Percentiles rank a stretch among this genome's conserved stretches.
These are phyloP conservation scores for Pelmatolapia mariae DNA, from an alignment of 2,113 vertebrate species.

Conservation along the genomic window DNA sequence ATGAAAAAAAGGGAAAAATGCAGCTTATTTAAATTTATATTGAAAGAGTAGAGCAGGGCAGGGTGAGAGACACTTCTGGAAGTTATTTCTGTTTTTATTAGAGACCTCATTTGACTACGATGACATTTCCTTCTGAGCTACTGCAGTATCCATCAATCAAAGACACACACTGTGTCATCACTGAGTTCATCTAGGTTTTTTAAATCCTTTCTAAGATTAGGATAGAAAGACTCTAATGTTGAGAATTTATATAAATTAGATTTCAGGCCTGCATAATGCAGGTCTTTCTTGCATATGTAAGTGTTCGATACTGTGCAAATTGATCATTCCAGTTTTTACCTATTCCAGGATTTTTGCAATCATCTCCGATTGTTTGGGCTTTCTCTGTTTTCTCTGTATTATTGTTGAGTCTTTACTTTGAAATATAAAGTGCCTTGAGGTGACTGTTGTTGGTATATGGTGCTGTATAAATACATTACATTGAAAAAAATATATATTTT, in stretches of 20 bases:
- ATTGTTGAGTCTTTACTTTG: background rate
- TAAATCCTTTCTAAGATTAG: background rate
- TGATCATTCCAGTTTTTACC: background rate
- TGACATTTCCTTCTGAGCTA: background rate
- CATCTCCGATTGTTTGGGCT: background rate
- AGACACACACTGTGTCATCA: background rate
- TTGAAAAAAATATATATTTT: background rate
- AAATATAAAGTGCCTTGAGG: background rate
- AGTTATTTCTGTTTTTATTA: background rate
- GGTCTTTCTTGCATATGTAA: background rate
- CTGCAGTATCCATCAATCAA: background rate
- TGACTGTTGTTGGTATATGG: background rate
- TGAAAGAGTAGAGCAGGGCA: background rate
- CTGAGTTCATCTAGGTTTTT: background rate
- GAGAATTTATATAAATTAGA: background rate
- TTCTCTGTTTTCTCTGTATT: background rate
- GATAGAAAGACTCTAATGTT: background rate
- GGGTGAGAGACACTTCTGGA: background rate
- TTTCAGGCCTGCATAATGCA: background rate
- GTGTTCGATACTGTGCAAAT: background rate
- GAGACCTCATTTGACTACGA: background rate
- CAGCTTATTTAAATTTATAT: background rate
- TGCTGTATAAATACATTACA: background rate
- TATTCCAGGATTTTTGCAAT: background rate
- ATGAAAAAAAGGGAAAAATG: background rate